Percentiles rank a stretch among this genome's conserved stretches.
Evolutionary conservation across 2,888 invertebrate species (phyloP).

Genomic region (Antheraea yamamai): DNA sequence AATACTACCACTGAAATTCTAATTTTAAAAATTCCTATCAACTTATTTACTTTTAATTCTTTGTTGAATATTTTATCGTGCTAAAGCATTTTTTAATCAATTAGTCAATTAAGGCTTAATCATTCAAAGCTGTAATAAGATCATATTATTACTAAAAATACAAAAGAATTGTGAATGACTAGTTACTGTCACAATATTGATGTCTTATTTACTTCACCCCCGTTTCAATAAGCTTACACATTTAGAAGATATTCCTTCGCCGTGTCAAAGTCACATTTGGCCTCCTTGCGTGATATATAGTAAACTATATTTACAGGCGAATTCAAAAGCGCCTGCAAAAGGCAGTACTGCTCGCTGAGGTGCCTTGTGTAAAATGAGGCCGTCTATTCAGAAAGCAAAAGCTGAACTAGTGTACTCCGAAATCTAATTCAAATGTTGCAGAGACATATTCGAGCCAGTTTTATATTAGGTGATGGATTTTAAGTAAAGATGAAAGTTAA

Average conservation of each 20-base stretch:
- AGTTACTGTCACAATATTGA: neutral
- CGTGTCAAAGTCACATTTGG: slow-evolving; percentile 16
- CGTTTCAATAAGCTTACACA: neutral
- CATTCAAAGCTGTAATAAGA: neutral
- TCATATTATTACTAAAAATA: neutral
- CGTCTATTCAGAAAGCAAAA: slow-evolving; percentile 14
- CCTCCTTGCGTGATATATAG: slow-evolving; percentile 16
- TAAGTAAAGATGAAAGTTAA: too few relatives aligned
- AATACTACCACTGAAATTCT: neutral
- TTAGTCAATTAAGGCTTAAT: neutral
- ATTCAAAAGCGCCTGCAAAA: slow-evolving; percentile 23
- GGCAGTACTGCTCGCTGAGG: slow-evolving; percentile 17
- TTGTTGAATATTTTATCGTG: neutral
- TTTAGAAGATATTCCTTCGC: slow-evolving; percentile 8
- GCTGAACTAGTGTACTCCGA: slow-evolving; percentile 17
- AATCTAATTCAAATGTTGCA: slow-evolving; percentile 8
- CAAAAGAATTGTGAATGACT: neutral
- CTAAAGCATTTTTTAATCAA: neutral
- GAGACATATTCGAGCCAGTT: slow-evolving; percentile 6
- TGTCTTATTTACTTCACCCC: neutral
- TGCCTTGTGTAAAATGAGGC: slow-evolving; percentile 9
- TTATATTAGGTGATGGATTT: neutral
- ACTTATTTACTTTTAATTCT: neutral
- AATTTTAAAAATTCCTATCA: neutral
- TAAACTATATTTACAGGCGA: slow-evolving; percentile 20